Percentiles rank a stretch among this genome's conserved stretches.
Conservation (phyloP, 2,888 invertebrate genomes). For the Noctuana brunneofusca region DNA sequence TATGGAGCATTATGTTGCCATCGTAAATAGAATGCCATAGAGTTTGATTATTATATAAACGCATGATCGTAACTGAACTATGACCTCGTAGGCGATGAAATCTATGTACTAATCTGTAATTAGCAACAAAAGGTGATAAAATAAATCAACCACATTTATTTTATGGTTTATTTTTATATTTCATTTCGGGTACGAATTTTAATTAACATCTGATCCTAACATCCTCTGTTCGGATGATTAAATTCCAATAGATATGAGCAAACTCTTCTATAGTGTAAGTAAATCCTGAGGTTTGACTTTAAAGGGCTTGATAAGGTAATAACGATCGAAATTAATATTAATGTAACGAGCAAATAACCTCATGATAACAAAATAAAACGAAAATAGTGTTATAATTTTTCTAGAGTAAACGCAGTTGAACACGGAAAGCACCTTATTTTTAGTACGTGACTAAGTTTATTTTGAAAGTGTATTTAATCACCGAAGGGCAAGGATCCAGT, state of each 20-base stretch:
- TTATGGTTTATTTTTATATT: no score
- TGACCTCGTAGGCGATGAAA: no score
- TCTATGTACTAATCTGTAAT: no score
- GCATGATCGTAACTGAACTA: not conserved
- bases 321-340: not conserved
- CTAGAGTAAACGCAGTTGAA: not conserved
- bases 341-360: no score
- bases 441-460: slow-evolving; percentile 45
- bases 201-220: no score
- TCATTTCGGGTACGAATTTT: no score
- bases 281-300: not conserved
- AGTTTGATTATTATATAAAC: slow-evolving; percentile 6
- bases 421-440: slow-evolving; percentile 57
- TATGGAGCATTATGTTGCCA: slow-evolving; percentile 24
- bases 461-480: slow-evolving; percentile 77
- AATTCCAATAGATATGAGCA: no score
- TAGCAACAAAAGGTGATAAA: no score
- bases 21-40: slow-evolving; percentile 9
- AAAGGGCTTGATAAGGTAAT: not conserved
- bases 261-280: no score
- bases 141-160: no score
- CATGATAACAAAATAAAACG: no score
- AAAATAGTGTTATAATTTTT: not conserved
- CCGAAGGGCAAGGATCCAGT: slow-evolving; percentile 75
- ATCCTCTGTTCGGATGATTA: no score